phyloP scores from a whole-genome alignment of 2,888 invertebrate genomes.

The Andrena trimmerana region DNA sequence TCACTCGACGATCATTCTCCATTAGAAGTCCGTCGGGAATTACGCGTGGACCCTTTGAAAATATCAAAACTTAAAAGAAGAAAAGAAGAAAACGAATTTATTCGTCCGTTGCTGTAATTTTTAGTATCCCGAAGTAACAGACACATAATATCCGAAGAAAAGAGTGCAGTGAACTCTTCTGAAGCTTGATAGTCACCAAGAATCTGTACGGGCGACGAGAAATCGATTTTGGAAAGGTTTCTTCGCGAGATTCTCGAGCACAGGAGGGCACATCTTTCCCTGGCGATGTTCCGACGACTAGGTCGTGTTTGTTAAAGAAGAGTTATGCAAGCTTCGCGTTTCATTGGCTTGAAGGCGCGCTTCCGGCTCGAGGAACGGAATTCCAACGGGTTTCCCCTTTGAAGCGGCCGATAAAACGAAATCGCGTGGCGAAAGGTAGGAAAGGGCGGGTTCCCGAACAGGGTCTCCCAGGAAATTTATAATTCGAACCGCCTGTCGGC shows the following conservation, averaged over 20 bases:
- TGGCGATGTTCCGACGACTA: too few relatives aligned
- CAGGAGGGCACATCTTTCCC: too few relatives aligned
- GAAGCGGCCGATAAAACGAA: conserved; percentile 53
- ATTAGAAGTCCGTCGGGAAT: not conserved
- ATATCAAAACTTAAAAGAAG: not conserved
- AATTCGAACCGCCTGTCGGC: conserved; percentile 75
- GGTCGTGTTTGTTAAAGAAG: too few relatives aligned
- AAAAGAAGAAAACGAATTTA: conserved; percentile 11
- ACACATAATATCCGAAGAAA: not conserved
- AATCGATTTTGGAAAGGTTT: too few relatives aligned
- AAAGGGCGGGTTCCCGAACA: conserved; percentile 32
- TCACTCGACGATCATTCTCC: not conserved
- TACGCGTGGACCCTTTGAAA: not conserved
- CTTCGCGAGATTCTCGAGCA: too few relatives aligned
- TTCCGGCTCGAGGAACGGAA: conserved; percentile 4
- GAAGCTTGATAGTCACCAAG: not conserved
- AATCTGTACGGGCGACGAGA: too few relatives aligned
- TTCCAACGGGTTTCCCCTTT: conserved; percentile 30
- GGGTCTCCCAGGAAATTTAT: conserved; percentile 70
- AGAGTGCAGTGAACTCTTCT: not conserved
- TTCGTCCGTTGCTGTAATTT: not conserved
- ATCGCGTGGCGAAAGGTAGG: conserved; percentile 54
- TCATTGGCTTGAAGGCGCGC: not conserved
- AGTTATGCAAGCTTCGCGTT: too few relatives aligned
- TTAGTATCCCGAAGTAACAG: not conserved